A percentile compares a stretch with the other conserved stretches of the same genome.
Conservation (phyloP, 2,797 vertebrate genomes). For the Clarias fuscus region DNA sequence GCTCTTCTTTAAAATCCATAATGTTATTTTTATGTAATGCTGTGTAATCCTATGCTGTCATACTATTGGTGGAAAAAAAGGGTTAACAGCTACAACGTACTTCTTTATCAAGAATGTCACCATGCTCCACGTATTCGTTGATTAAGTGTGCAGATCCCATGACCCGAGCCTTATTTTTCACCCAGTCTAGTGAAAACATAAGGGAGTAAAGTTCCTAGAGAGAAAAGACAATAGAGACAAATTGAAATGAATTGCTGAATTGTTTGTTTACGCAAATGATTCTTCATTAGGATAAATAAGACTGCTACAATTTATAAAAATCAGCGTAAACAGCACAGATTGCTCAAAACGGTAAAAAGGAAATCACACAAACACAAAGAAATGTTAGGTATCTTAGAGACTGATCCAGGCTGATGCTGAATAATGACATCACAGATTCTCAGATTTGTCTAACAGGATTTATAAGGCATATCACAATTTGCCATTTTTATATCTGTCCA, state of each 20-base stretch:
- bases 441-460: background rate
- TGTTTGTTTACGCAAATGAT: background rate
- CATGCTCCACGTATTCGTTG: conserved; percentile 90
- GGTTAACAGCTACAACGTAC: conserved; percentile 63
- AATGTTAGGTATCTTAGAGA: too few relatives aligned
- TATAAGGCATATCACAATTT: background rate
- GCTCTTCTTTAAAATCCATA: background rate
- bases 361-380: background rate
- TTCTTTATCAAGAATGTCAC: conserved; percentile 88
- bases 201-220: conserved; percentile 85
- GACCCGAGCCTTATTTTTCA: conserved; percentile 86
- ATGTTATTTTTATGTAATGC: background rate
- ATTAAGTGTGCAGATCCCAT: conserved; percentile 92
- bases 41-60: background rate
- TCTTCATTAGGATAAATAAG: background rate
- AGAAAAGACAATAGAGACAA: background rate
- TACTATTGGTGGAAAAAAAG: background rate
- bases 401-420: background rate
- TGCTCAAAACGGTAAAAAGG: background rate
- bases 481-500: background rate
- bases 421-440: background rate
- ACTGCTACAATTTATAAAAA: background rate
- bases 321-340: background rate
- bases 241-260: too few relatives aligned
- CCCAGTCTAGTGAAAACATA: conserved; percentile 96